A percentile compares a stretch with the other conserved stretches of the same genome.
phyloP scores from a whole-genome alignment of 2,888 invertebrate species.

The Harmothoe impar region DNA sequence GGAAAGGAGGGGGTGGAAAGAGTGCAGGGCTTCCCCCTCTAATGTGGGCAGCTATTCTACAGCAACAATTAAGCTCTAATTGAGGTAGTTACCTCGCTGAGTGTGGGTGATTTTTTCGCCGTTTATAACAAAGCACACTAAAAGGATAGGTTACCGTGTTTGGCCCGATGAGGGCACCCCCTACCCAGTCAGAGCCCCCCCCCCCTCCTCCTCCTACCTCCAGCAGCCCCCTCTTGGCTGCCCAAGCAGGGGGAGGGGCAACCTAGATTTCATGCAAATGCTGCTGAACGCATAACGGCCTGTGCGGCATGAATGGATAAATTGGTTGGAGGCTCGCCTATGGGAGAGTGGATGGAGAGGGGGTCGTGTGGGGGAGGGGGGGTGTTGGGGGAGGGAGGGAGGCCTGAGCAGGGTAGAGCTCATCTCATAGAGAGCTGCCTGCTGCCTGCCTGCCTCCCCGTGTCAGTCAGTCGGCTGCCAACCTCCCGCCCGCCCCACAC shows the following conservation, averaged over 20 bases:
- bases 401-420: neutral
- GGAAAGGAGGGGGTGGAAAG: too few relatives aligned
- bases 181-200: too few relatives aligned
- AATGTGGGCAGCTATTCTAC: too few relatives aligned
- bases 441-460: neutral
- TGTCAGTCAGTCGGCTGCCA: conserved; percentile 14
- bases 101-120: too few relatives aligned
- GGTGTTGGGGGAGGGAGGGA: neutral
- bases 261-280: conserved; percentile 41
- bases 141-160: too few relatives aligned
- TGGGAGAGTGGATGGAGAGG: neutral
- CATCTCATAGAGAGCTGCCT: conserved; percentile 1
- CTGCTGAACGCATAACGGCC: neutral
- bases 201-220: too few relatives aligned
- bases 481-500: neutral
- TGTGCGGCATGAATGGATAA: conserved; percentile 33
- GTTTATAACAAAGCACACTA: too few relatives aligned
- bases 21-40: too few relatives aligned
- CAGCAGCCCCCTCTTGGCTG: too few relatives aligned
- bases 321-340: neutral
- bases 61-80: too few relatives aligned
- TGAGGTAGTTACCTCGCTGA: too few relatives aligned
- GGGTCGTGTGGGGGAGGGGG: neutral
- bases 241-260: neutral
- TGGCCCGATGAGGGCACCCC: too few relatives aligned